These are phyloP conservation scores for Diorhabda elongata DNA, from an alignment of 1,140 invertebrate species.

Conservation along the genomic window DNA sequence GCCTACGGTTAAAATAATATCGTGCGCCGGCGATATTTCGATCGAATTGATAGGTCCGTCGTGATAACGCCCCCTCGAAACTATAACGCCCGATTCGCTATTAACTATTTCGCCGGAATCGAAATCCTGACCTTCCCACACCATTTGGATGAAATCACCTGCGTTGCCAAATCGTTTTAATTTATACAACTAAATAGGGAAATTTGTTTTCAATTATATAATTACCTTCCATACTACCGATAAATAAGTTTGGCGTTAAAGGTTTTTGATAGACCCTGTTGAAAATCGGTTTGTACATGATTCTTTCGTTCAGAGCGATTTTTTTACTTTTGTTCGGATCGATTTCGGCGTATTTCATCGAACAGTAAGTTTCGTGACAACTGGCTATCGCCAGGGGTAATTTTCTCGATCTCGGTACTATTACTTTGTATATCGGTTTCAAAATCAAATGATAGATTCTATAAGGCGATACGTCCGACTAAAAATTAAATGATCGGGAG, in stretches of 20 bases:
- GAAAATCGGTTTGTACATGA: slow-evolving; percentile 30
- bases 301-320: slow-evolving; percentile 26
- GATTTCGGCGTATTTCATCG: slow-evolving; percentile 23
- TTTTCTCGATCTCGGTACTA: slow-evolving; percentile 15
- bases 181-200: no score
- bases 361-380: slow-evolving; percentile 13
- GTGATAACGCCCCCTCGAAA: slow-evolving; percentile 54
- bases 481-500: slow-evolving; percentile 35
- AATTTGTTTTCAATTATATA: no score
- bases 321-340: slow-evolving; percentile 40
- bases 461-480: slow-evolving; percentile 53
- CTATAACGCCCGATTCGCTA: slow-evolving; percentile 51
- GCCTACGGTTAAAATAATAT: slow-evolving; percentile 56
- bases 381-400: slow-evolving; percentile 19
- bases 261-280: slow-evolving; percentile 4
- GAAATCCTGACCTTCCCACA: slow-evolving; percentile 60
- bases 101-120: slow-evolving; percentile 55
- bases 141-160: slow-evolving; percentile 44
- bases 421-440: slow-evolving; percentile 57
- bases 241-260: slow-evolving; percentile 11
- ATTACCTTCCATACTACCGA: slow-evolving; percentile 43
- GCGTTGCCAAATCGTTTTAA: slow-evolving; percentile 22
- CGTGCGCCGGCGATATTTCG: slow-evolving; percentile 46
- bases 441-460: slow-evolving; percentile 56
- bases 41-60: slow-evolving; percentile 60